Evolutionary conservation across 2,113 vertebrate genomes (phyloP), one percentile per base, ranked within the genome.

Genomic region (Oreochromis aureus): DNA sequence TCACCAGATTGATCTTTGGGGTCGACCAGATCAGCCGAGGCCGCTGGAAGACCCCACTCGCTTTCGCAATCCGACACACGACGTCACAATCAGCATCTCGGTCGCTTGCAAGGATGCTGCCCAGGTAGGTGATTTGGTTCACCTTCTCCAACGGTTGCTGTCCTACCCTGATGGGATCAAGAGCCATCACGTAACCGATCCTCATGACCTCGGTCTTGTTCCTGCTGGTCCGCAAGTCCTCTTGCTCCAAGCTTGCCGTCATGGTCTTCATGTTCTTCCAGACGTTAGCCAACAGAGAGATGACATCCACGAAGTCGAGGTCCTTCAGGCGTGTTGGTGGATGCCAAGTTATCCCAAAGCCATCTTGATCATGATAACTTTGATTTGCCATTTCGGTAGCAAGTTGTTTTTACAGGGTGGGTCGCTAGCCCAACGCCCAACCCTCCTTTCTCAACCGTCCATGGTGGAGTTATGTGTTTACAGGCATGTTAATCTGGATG

Each of bases 211-310:
- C 3, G 1, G 30, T 61, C 58, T 61, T 61, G 9, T 34, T 63
- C 59, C 59, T 2, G 9, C 59, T 63, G 16, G 34, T 34, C 34
- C 34, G 16, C n/a, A 56, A 56, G 10, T 16, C 59, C 59, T 34
- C 59, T 63, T 63, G 59, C 59, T 63, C 9, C 16, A 19, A 63
- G 59, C 59, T 63, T 11, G 30, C 30, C 1, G 30, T 63, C 59
- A 6, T 34, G 59, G 16, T 63, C 3, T 9, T 1, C 59, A 6
- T 63, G 16, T 63, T 63, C 59, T 63, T 63, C 30, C 2, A 2
- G 59, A 63, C 16, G 0, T 63, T 30, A 34, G 59, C 59, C 30
- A 63, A 63, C 59, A 34, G 0, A 11, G 9, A 0, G 2, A 63
- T 63, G 59, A 34, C 59, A 63, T 63, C 59, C 59, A 19, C 4